These are phyloP conservation scores for Neoscelio sp. DNA, from an alignment of 2,888 invertebrate species.

Conservation along the genomic window DNA sequence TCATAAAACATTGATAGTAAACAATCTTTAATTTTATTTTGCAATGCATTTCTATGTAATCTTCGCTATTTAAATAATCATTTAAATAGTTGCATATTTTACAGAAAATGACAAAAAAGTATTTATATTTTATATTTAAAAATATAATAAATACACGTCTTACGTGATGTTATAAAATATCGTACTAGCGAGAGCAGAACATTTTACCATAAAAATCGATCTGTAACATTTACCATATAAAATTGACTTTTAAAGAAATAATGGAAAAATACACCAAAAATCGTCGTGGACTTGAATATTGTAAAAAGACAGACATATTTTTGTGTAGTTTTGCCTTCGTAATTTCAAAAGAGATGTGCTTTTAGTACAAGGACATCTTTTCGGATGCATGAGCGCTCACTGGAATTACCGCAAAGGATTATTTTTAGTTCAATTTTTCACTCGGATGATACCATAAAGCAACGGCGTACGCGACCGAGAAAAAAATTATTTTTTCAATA, in stretches of 20 bases:
- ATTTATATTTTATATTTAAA: no score
- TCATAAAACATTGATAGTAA: no score
- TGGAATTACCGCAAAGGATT: conserved; percentile 79
- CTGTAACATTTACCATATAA: background rate
- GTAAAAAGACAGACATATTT: conserved; percentile 4
- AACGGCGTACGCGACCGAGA: conserved; percentile 50
- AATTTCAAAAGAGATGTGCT: conserved; percentile 63
- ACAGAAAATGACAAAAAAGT: no score
- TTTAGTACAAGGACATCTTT: conserved; percentile 71
- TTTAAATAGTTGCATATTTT: no score
- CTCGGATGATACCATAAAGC: conserved; percentile 79
- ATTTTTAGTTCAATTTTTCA: conserved; percentile 82
- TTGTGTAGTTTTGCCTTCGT: conserved; percentile 27
- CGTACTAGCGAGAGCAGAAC: no score
- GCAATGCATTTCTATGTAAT: no score
- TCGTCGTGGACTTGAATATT: conserved; percentile 1
- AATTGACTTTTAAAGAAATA: background rate
- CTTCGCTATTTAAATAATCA: no score
- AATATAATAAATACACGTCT: no score
- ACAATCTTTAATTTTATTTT: no score
- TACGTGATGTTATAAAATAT: no score
- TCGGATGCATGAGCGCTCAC: conserved; percentile 63
- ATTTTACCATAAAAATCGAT: background rate
- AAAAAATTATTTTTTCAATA: conserved; percentile 54
- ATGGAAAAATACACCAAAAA: background rate